Base-by-base conservation (phyloP, 2,797 vertebrate species). In the Moxostoma hubbsi region DNA sequence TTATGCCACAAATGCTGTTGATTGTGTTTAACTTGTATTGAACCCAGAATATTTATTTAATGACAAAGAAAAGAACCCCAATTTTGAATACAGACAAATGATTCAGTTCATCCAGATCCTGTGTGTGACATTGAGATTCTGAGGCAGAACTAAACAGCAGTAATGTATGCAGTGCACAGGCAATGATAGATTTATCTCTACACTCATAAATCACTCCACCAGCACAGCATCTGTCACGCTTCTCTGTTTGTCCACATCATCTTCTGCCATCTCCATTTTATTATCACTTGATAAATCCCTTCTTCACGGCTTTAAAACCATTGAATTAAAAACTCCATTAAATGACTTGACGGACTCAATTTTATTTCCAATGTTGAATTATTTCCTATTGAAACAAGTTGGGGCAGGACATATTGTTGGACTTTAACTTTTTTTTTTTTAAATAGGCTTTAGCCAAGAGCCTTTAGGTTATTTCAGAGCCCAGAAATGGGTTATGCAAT, bases 201-300 rank as follows among this genome's bases (percentile, higher is more conserved):
- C 63, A 62, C 54, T 61, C 69, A 78, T 61, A 63, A 76, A 82
- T 75, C 67, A 73, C 13, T 67, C 46, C 65, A 75, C 57, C 74
- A 84, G 58, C 46, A 59, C 58, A 67, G 71, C 16, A 61, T 77
- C 51, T 63, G 63, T 69, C 58, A 36, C 74, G 61, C 55, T 58
- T 43, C 57, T 81, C 24, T 15, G 64, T 59, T 68, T 69, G 64
- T 78, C 65, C 47, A 50, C 67, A 75, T 16, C 13, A 73, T 73
- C 9, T 11, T 58, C 45, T 47, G 9, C 74, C 70, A 83, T 74
- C 57, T 82, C 46, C 66, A 73, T 79, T 77, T 77, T 76, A 63
- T 77, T 76, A 63, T 15, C 9, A 10, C 1, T 50, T 18, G 36
- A 78, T 71, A 59, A 78, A 79, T 79, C 51, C 73, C 50, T 43